phyloP scores from a whole-genome alignment of 2,888 invertebrate species.

The Notodonta ziczac region DNA sequence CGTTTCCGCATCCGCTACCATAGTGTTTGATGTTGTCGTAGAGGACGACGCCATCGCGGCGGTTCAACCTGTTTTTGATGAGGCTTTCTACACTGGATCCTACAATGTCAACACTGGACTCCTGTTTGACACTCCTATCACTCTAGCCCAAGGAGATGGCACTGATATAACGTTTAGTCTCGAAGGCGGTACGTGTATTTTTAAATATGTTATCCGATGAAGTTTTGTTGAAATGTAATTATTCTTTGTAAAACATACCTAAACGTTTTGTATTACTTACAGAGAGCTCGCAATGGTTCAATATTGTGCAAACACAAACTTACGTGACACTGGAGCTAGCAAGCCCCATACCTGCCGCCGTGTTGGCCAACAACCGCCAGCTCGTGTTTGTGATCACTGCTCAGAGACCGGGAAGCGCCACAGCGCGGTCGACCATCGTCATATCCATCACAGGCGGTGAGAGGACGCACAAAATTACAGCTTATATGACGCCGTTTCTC shows the following conservation, averaged over 20 bases:
- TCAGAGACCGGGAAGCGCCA: slow-evolving; percentile 20
- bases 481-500: no score
- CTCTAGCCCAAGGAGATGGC: slow-evolving; percentile 37
- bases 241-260: background rate
- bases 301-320: slow-evolving; percentile 15
- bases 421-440: slow-evolving; percentile 37
- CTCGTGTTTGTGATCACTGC: slow-evolving; percentile 42
- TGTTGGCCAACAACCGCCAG: slow-evolving; percentile 39
- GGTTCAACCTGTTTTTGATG: slow-evolving; percentile 17
- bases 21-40: slow-evolving; percentile 34
- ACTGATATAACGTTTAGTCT: slow-evolving; percentile 37
- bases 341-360: slow-evolving; percentile 32
- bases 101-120: slow-evolving; percentile 29
- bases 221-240: background rate
- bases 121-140: slow-evolving; percentile 25
- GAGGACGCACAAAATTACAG: background rate
- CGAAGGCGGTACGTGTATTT: slow-evolving; percentile 42
- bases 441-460: slow-evolving; percentile 37
- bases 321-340: slow-evolving; percentile 20
- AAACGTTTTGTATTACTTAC: slow-evolving; percentile 5
- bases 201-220: background rate
- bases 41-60: slow-evolving; percentile 11
- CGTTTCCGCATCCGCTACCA: slow-evolving; percentile 39
- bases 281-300: background rate
- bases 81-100: slow-evolving; percentile 42